Evolutionary conservation across 2,888 invertebrate species (phyloP).

Genomic region (Netelia fuscicornis): DNA sequence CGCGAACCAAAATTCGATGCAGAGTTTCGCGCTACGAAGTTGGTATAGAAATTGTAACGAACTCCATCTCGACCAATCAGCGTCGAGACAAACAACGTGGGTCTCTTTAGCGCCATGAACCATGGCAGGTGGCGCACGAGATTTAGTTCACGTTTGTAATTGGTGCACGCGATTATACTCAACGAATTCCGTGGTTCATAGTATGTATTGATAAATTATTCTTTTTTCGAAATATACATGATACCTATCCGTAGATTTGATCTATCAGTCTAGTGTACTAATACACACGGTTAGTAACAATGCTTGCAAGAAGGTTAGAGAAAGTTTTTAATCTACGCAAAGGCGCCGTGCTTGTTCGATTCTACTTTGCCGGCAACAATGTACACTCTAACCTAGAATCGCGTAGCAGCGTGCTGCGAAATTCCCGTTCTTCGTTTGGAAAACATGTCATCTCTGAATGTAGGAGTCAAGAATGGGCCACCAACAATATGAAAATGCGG

Average conservation of each 20-base stretch:
- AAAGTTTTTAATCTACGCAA: constrained; percentile 38
- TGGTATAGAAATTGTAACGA: too few species aligned
- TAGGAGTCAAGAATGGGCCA: background rate
- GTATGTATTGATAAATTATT: background rate
- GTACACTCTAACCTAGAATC: constrained; percentile 62
- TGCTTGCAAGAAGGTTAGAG: constrained; percentile 60
- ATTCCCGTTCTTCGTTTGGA: background rate
- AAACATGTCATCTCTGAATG: constrained; percentile 8
- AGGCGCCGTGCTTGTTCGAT: constrained; percentile 13
- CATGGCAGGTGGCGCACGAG: constrained; percentile 3
- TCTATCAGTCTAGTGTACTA: background rate
- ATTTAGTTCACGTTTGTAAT: background rate
- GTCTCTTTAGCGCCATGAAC: background rate
- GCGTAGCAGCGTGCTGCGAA: background rate
- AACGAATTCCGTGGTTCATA: background rate
- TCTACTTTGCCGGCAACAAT: constrained; percentile 40
- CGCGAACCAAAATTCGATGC: too few species aligned
- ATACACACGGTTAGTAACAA: constrained; percentile 12
- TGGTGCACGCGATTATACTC: background rate
- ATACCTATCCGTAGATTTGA: background rate
- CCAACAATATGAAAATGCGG: background rate
- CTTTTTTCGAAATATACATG: background rate
- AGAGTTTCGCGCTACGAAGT: too few species aligned
- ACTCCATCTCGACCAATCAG: too few species aligned
- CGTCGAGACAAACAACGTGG: too few species aligned